Percentiles rank a stretch among this genome's conserved stretches.
These are phyloP conservation scores for Chaetogeoica ovagalla DNA, from an alignment of 2,888 invertebrate genomes.

Conservation along the genomic window DNA sequence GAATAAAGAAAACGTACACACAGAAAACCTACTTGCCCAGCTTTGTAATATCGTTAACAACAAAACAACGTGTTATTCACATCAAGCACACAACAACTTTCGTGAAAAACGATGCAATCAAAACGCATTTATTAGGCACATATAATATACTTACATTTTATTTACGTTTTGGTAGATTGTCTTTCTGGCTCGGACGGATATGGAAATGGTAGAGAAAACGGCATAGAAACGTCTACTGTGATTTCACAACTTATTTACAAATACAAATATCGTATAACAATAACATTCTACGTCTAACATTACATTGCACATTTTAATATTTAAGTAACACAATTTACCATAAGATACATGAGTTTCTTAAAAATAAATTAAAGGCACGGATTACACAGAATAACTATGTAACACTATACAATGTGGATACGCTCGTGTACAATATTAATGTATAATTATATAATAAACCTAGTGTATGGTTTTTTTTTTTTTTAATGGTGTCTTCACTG, in stretches of 20 bases:
- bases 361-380: background rate
- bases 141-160: slow-evolving; percentile 22
- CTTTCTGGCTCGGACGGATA: slow-evolving; percentile 18
- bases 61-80: background rate
- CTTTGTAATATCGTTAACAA: background rate
- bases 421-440: too few species aligned
- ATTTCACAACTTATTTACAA: slow-evolving; percentile 26
- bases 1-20: too few species aligned
- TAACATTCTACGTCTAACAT: slow-evolving; percentile 16
- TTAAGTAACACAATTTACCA: slow-evolving; percentile 1
- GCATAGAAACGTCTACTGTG: slow-evolving; percentile 6
- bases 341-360: slow-evolving; percentile 29
- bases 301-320: slow-evolving; percentile 14
- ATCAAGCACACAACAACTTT: slow-evolving; percentile 5
- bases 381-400: slow-evolving; percentile 14
- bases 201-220: slow-evolving; percentile 6
- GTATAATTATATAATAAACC: background rate
- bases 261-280: slow-evolving; percentile 3
- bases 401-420: background rate
- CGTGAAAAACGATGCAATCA: slow-evolving; percentile 13
- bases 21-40: too few species aligned
- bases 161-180: slow-evolving; percentile 2
- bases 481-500: slow-evolving; percentile 18
- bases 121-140: background rate
- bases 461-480: background rate